phyloP scores from a whole-genome alignment of 2,113 vertebrate genomes.

The Phrynosoma blainvillii region DNA sequence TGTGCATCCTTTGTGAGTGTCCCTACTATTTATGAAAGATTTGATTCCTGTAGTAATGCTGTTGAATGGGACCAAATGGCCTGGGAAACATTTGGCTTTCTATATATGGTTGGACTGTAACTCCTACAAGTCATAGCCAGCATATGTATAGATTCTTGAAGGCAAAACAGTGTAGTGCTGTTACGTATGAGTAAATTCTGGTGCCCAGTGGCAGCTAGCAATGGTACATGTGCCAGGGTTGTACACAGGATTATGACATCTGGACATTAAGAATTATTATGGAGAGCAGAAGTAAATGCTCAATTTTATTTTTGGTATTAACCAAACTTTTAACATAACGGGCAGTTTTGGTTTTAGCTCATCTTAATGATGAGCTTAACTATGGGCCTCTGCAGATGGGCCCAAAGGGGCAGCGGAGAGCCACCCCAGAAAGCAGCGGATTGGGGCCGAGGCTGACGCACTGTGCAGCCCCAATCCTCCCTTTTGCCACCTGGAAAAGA shows the following conservation, averaged over 20 bases:
- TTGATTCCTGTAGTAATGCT: not conserved
- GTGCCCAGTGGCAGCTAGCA: not conserved
- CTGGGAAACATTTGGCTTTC: not conserved
- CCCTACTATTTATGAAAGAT: constrained; percentile 13
- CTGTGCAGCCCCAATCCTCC: no score
- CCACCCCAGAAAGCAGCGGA: no score
- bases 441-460: no score
- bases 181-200: not conserved
- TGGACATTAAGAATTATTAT: not conserved
- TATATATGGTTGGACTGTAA: no score
- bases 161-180: not conserved
- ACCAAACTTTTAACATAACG: no score
- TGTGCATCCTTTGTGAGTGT: constrained; percentile 1
- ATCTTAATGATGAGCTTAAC: not conserved
- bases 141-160: constrained; percentile 13
- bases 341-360: not conserved
- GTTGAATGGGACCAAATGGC: not conserved
- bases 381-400: no score
- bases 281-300: not conserved
- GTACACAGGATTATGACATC: no score
- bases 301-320: not conserved
- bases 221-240: no score
- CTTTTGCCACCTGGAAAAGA: no score
- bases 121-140: no score
- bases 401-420: no score